Conservation (phyloP, 2,797 vertebrate genomes). For the Hyperoplus lanceolatus region DNA sequence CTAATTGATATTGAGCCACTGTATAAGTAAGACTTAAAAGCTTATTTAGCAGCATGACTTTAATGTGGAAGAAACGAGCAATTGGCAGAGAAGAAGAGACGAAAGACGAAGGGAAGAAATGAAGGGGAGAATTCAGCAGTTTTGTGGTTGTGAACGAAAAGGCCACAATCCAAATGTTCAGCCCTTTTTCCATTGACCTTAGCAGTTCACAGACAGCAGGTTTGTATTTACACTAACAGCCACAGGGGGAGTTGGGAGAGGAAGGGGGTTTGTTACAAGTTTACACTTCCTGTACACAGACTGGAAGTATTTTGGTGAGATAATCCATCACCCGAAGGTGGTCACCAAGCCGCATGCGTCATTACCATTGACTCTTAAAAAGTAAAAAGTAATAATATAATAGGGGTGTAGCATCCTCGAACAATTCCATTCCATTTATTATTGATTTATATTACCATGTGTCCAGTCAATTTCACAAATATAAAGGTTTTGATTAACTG, state of each 20-base stretch:
- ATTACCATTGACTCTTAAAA: neutral
- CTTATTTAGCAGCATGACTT: too few relatives aligned
- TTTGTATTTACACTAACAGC: constrained; percentile 59
- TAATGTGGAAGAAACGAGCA: too few relatives aligned
- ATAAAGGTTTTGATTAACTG: constrained; percentile 3
- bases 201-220: constrained; percentile 56
- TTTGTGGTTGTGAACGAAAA: constrained; percentile 85
- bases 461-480: neutral
- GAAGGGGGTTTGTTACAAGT: constrained; percentile 23
- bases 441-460: neutral
- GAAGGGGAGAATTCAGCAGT: constrained; percentile 74
- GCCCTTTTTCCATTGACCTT: constrained; percentile 46
- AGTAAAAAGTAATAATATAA: neutral
- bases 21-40: constrained; percentile 57
- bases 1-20: too few relatives aligned
- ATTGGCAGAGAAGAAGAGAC: constrained; percentile 12
- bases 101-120: constrained; percentile 33
- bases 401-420: neutral
- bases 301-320: constrained; percentile 27
- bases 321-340: constrained; percentile 16
- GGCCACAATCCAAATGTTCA: constrained; percentile 53
- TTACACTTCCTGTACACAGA: constrained; percentile 32
- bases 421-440: neutral
- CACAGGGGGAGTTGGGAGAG: constrained; percentile 34
- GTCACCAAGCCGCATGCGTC: neutral